Evolutionary conservation across 2,888 invertebrate species (phyloP).

Genomic region (Dolichomitus sp.): DNA sequence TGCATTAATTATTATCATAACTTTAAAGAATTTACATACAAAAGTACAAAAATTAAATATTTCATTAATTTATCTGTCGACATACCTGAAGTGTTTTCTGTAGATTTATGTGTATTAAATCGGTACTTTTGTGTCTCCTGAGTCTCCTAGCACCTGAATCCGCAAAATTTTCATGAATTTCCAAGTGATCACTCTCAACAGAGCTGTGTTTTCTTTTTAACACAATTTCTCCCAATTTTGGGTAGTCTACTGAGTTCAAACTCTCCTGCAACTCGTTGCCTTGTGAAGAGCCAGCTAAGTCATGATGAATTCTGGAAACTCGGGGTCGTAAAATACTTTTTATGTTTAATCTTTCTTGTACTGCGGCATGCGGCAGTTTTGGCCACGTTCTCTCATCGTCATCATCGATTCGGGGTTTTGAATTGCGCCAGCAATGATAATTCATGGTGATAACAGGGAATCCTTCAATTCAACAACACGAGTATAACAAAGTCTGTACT

Average conservation of each 20-base stretch:
- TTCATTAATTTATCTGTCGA: neutral
- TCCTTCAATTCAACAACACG: neutral
- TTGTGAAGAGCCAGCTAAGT: neutral
- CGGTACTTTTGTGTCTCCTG: slow-evolving; percentile 57
- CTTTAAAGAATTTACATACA: neutral
- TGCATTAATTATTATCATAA: neutral
- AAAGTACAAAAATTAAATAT: neutral
- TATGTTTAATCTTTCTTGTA: neutral
- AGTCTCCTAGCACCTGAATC: slow-evolving; percentile 4
- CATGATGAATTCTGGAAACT: neutral
- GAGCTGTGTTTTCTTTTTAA: slow-evolving; percentile 46
- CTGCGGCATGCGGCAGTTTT: slow-evolving; percentile 26
- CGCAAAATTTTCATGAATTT: slow-evolving; percentile 14
- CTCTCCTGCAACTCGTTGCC: neutral
- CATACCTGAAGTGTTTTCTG: slow-evolving; percentile 70
- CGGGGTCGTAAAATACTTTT: slow-evolving; percentile 1
- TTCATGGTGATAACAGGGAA: slow-evolving; percentile 35
- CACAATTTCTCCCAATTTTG: slow-evolving; percentile 62
- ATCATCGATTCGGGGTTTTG: slow-evolving; percentile 9
- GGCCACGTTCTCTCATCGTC: slow-evolving; percentile 58
- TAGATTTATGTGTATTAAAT: slow-evolving; percentile 70
- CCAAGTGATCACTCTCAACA: slow-evolving; percentile 8
- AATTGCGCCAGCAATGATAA: slow-evolving; percentile 56
- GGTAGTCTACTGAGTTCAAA: slow-evolving; percentile 62
- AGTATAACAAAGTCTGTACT: neutral